These are phyloP conservation scores for Neosalanx taihuensis DNA, from an alignment of 2,797 vertebrate species.

Conservation along the genomic window DNA sequence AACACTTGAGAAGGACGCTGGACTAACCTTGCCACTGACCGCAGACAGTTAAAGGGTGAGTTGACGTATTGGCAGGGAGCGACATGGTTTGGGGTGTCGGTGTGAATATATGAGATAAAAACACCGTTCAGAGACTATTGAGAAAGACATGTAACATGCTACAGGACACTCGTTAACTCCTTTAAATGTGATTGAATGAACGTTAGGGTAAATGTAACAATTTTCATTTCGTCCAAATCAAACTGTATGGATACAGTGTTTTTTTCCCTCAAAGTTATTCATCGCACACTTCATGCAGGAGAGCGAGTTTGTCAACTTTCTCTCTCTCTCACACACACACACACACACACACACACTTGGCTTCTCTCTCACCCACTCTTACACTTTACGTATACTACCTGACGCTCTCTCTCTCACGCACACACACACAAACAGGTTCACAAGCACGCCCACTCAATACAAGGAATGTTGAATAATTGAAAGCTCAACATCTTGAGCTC, in stretches of 20 bases:
- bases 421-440: conserved; percentile 13
- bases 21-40: not conserved
- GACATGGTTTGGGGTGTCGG: too few relatives aligned
- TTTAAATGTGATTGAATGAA: too few relatives aligned
- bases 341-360: too few relatives aligned
- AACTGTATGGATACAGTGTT: too few relatives aligned
- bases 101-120: too few relatives aligned
- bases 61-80: too few relatives aligned
- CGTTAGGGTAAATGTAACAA: too few relatives aligned
- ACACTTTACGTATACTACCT: not conserved
- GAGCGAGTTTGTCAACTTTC: conserved; percentile 9
- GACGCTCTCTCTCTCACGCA: not conserved
- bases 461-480: conserved; percentile 53
- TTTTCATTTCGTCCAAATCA: too few relatives aligned
- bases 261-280: not conserved
- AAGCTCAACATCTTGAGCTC: conserved; percentile 45
- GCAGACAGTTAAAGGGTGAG: too few relatives aligned
- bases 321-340: not conserved
- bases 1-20: not conserved
- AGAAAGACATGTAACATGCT: not conserved
- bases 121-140: not conserved
- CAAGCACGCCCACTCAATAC: conserved; percentile 33
- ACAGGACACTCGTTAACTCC: too few relatives aligned
- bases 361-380: not conserved
- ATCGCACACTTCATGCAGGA: not conserved